phyloP scores from a whole-genome alignment of 2,797 vertebrate genomes.

The Thamnophis elegans region DNA sequence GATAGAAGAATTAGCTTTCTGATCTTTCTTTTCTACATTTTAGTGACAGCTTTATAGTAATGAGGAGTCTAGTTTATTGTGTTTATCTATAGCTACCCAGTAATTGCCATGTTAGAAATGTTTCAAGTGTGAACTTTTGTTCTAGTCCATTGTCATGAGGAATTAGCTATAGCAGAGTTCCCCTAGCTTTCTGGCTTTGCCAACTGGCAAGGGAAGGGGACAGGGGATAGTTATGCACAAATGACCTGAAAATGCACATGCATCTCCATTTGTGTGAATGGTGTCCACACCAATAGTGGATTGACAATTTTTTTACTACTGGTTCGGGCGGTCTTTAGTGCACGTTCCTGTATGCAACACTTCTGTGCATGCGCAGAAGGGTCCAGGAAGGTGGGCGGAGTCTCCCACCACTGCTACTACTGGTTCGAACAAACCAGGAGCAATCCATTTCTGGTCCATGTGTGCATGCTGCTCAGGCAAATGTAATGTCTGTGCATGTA shows the following conservation, averaged over 20 bases:
- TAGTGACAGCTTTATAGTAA: not conserved
- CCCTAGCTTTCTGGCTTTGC: not conserved
- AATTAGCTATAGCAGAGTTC: not conserved
- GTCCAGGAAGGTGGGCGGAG: too few species aligned
- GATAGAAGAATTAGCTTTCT: not conserved
- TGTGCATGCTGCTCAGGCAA: not conserved
- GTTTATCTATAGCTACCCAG: not conserved
- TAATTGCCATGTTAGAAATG: not conserved
- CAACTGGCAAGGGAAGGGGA: accelerated
- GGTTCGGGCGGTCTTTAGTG: too few species aligned
- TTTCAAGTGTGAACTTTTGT: not conserved
- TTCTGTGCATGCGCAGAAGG: too few species aligned
- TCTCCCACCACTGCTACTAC: too few species aligned
- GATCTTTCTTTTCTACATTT: not conserved
- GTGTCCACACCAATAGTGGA: not conserved
- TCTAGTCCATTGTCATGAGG: not conserved
- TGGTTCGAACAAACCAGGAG: too few species aligned
- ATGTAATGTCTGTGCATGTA: accelerated
- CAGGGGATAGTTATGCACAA: not conserved
- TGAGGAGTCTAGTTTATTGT: not conserved
- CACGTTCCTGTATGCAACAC: too few species aligned
- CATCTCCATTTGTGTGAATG: not conserved
- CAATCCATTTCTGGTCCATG: too few species aligned
- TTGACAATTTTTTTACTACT: too few species aligned
- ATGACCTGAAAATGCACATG: not conserved